Conservation (phyloP, 2,888 invertebrate species). For the Noctua comes region DNA sequence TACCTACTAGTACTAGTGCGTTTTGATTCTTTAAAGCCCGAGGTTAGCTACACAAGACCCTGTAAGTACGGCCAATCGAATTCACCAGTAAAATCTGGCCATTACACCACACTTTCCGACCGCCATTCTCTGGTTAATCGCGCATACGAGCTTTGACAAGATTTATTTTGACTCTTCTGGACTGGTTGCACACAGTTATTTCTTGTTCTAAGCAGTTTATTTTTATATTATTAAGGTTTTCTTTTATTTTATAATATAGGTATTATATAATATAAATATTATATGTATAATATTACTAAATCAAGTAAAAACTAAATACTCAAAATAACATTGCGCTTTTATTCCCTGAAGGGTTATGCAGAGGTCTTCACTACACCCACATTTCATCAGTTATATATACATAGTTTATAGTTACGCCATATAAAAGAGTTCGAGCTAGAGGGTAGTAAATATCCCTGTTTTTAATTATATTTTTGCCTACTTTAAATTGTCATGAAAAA, state of each 20-base stretch:
- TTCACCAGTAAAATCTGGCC: constrained; percentile 62
- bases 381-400: not conserved
- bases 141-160: constrained; percentile 45
- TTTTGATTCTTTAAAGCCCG: constrained; percentile 53
- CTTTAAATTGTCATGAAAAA: constrained; percentile 8
- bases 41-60: constrained; percentile 55
- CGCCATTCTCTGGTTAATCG: constrained; percentile 58
- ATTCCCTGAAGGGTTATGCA: not conserved
- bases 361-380: not conserved
- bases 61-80: constrained; percentile 58
- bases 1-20: constrained; percentile 20
- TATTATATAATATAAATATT: too few species aligned
- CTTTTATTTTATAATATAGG: too few species aligned
- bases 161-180: constrained; percentile 26
- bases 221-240: not conserved
- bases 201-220: not conserved
- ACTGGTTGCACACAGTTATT: not conserved
- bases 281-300: too few species aligned
- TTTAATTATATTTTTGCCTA: not conserved
- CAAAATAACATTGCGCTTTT: not conserved
- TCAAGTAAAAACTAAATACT: not conserved
- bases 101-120: constrained; percentile 53
- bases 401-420: not conserved
- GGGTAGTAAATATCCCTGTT: not conserved
- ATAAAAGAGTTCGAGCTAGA: not conserved